These are phyloP conservation scores for Caenorhabditis doughertyi DNA, from an alignment of 2,888 invertebrate species.

Conservation along the genomic window DNA sequence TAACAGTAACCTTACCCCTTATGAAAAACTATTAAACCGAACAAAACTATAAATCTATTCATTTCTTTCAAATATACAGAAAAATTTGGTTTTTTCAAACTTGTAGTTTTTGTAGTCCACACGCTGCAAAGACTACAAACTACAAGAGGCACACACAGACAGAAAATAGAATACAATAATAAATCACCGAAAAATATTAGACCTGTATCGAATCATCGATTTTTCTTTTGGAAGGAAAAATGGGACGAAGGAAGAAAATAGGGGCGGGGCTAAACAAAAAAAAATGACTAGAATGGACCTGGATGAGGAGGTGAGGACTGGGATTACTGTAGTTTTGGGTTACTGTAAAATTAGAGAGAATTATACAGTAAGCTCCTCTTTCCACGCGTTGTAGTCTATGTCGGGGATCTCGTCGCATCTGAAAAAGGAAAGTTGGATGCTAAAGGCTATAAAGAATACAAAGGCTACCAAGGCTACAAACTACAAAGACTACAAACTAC, in stretches of 20 bases:
- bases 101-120: no score
- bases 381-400: slow-evolving; percentile 70
- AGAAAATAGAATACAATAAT: not conserved
- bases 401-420: slow-evolving; percentile 68
- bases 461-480: not conserved
- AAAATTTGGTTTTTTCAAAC: no score
- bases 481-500: not conserved
- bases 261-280: not conserved
- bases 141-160: not conserved
- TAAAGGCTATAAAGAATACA: not conserved
- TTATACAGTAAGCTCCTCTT: slow-evolving; percentile 63
- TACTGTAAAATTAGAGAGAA: not conserved
- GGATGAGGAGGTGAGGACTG: not conserved
- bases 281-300: slow-evolving; percentile 38
- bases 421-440: slow-evolving; percentile 16
- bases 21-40: no score
- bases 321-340: not conserved
- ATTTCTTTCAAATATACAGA: no score
- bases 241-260: slow-evolving; percentile 5
- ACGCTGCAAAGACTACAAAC: not conserved
- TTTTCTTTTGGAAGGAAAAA: no score
- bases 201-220: slow-evolving; percentile 43
- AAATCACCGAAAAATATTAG: slow-evolving; percentile 46
- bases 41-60: no score
- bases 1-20: no score